Conservation (phyloP, 2,888 invertebrate genomes). For the Leucophora obtusa region DNA sequence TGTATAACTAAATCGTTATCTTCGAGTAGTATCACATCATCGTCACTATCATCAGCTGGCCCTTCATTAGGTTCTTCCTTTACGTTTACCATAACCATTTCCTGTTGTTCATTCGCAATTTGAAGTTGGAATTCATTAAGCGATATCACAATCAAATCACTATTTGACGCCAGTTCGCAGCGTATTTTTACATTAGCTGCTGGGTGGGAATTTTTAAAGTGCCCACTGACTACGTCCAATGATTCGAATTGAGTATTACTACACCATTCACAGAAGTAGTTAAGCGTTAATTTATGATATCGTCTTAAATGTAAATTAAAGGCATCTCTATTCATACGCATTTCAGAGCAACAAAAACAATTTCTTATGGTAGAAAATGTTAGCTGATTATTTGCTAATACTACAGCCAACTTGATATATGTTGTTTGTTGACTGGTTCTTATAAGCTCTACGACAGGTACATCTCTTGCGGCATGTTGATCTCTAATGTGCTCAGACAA, state of each 20-base stretch:
- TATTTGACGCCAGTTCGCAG: constrained; percentile 56
- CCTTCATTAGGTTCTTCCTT: constrained; percentile 44
- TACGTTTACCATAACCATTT: constrained; percentile 10
- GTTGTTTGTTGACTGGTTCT: neutral
- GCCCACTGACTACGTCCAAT: constrained; percentile 46
- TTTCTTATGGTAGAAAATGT: constrained; percentile 62
- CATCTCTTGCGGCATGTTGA: constrained; percentile 64
- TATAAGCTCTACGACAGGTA: constrained; percentile 56
- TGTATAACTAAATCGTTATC: constrained; percentile 63
- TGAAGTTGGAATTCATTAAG: constrained; percentile 51
- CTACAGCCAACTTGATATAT: constrained; percentile 36
- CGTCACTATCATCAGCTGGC: constrained; percentile 32
- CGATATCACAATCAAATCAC: constrained; percentile 36
- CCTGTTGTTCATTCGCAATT: constrained; percentile 3
- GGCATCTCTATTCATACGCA: constrained; percentile 40
- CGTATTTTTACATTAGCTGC: constrained; percentile 46
- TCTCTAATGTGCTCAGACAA: constrained; percentile 48
- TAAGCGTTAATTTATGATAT: constrained; percentile 55
- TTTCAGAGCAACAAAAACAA: constrained; percentile 62
- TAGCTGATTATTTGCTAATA: constrained; percentile 52
- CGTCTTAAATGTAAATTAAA: constrained; percentile 62
- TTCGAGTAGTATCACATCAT: constrained; percentile 58
- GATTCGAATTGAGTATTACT: constrained; percentile 37
- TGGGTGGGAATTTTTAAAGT: constrained; percentile 50
- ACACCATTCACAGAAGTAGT: constrained; percentile 65